phyloP scores from a whole-genome alignment of 2,797 vertebrate genomes.

The Neopelma chrysocephalum region DNA sequence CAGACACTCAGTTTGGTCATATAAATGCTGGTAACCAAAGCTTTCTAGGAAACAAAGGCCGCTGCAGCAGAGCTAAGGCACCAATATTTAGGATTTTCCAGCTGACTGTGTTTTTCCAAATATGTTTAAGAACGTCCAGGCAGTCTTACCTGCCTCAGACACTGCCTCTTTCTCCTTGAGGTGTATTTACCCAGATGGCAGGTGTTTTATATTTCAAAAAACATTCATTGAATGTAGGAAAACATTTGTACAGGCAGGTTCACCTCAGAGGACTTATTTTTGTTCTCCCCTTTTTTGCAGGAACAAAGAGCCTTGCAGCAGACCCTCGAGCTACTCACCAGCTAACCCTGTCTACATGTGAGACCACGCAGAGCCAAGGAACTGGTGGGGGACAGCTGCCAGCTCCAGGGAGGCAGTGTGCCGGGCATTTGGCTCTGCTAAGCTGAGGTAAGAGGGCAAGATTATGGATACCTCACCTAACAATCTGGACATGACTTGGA shows the following conservation, averaged over 20 bases:
- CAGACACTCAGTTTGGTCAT: neutral
- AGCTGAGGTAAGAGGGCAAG: neutral
- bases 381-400: neutral
- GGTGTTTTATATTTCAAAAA: constrained; percentile 43
- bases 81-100: neutral
- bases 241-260: constrained; percentile 51
- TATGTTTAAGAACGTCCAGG: neutral
- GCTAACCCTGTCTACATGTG: neutral
- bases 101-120: constrained; percentile 23
- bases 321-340: neutral
- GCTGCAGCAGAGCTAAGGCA: neutral
- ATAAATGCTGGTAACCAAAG: neutral
- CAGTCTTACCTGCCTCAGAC: constrained; percentile 23
- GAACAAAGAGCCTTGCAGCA: neutral
- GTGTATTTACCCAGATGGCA: constrained; percentile 37
- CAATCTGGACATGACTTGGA: neutral
- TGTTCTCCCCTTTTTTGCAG: neutral
- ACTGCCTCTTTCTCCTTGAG: constrained; percentile 35
- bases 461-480: neutral
- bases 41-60: neutral
- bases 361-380: neutral
- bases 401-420: neutral
- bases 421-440: neutral
- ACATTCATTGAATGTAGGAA: neutral
- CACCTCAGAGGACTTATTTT: constrained; percentile 28